Conservation (phyloP, 2,113 vertebrate genomes). For the Leucopsar rothschildi region DNA sequence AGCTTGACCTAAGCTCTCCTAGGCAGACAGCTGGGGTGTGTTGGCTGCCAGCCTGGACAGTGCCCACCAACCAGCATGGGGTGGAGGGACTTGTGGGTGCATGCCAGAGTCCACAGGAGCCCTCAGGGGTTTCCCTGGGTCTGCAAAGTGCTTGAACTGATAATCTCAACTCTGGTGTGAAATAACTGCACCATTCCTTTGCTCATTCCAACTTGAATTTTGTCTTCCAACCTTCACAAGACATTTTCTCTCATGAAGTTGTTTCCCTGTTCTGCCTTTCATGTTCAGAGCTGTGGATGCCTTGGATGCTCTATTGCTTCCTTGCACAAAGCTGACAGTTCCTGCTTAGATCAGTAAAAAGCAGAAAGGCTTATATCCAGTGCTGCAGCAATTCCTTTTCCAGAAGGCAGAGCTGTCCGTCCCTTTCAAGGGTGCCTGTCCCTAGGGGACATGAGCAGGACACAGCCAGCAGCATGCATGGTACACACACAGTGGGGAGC, state of each 20-base stretch:
- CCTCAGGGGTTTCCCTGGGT: not conserved
- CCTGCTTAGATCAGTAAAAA: not conserved
- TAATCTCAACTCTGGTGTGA: not conserved
- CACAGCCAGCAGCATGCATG: accelerated
- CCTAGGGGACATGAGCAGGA: not conserved
- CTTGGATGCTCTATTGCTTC: not conserved
- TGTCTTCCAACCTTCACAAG: not conserved
- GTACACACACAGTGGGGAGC: not conserved
- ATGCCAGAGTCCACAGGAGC: not conserved
- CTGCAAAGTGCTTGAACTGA: not conserved
- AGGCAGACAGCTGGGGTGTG: not conserved
- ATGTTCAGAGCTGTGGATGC: not conserved
- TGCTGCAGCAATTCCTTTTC: not conserved
- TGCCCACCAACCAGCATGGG: not conserved
- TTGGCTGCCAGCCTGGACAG: not conserved
- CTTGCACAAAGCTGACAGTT: not conserved
- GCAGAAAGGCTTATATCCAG: not conserved
- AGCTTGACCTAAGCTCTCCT: not conserved
- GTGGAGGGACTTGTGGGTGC: not conserved
- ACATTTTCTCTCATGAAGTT: not conserved
- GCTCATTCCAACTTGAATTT: not conserved
- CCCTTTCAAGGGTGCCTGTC: not conserved
- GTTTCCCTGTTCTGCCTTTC: not conserved
- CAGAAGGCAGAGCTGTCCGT: not conserved
- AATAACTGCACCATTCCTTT: not conserved